These are phyloP conservation scores for Drosophila anomelani DNA, from an alignment of 2,888 invertebrate genomes.

Conservation along the genomic window DNA sequence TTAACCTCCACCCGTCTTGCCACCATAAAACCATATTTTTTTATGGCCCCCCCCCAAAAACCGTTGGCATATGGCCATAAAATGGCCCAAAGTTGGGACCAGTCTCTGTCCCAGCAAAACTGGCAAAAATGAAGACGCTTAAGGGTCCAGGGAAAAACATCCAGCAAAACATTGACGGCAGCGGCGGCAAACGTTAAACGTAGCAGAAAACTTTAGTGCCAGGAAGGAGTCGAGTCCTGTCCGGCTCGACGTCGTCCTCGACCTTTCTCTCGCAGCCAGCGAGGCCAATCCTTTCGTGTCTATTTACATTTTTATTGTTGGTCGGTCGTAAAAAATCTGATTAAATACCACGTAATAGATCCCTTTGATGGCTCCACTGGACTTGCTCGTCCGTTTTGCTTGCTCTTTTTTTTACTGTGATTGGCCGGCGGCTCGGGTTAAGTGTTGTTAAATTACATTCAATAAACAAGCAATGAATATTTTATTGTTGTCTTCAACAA, in stretches of 20 bases:
- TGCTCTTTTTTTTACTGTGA: slow-evolving; percentile 45
- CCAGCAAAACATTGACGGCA: background rate
- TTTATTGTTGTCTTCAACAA: slow-evolving; percentile 75
- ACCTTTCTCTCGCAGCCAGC: background rate
- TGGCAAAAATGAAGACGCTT: slow-evolving; percentile 71
- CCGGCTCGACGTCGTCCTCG: background rate
- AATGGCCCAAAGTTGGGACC: slow-evolving; percentile 51
- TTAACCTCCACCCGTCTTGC: background rate
- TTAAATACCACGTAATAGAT: slow-evolving; percentile 81
- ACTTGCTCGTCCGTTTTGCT: background rate
- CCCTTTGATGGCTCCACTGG: slow-evolving; percentile 48
- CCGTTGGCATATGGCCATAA: slow-evolving; percentile 55
- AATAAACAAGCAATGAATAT: slow-evolving; percentile 84
- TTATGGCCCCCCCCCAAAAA: slow-evolving; percentile 20
- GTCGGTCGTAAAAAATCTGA: slow-evolving; percentile 78
- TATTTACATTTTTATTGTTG: slow-evolving; percentile 80
- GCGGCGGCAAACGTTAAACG: slow-evolving; percentile 54
- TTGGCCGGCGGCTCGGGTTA: slow-evolving; percentile 68
- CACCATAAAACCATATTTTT: slow-evolving; percentile 71
- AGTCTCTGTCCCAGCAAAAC: slow-evolving; percentile 50
- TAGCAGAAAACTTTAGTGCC: slow-evolving; percentile 67
- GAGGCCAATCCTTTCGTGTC: slow-evolving; percentile 73
- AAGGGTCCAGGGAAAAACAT: slow-evolving; percentile 29
- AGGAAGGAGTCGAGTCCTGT: slow-evolving; percentile 35
- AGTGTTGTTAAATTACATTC: slow-evolving; percentile 82